Percentiles rank a stretch among this genome's conserved stretches.
Evolutionary conservation across 1,140 invertebrate genomes (phyloP).

Genomic region (Zaprionus tsacasi): DNA sequence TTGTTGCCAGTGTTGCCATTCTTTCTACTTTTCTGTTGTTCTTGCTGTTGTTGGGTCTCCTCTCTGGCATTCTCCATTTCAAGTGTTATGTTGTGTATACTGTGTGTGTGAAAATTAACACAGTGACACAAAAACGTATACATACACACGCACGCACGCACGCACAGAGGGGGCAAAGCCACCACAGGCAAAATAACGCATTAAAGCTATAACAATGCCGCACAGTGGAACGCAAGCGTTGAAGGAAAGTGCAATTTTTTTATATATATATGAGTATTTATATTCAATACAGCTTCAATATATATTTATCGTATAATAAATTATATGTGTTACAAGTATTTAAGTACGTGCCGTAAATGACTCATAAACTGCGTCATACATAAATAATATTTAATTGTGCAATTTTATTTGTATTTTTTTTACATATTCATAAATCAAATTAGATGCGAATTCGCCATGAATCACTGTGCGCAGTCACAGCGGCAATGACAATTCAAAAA

Average conservation of each 20-base stretch:
- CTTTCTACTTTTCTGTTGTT: slow-evolving; percentile 1
- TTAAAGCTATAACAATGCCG: slow-evolving; percentile 22
- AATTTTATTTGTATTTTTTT: background rate
- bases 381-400: background rate
- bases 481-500: slow-evolving; percentile 66
- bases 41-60: slow-evolving; percentile 3
- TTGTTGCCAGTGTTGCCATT: background rate
- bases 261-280: too few species aligned
- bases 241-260: too few species aligned
- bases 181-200: slow-evolving; percentile 21
- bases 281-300: too few species aligned
- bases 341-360: background rate
- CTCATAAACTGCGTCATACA: background rate
- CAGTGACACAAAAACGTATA: slow-evolving; percentile 64
- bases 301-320: too few species aligned
- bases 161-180: slow-evolving; percentile 13
- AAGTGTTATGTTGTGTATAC: slow-evolving; percentile 53
- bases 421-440: slow-evolving; percentile 7
- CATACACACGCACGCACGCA: slow-evolving; percentile 28
- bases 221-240: slow-evolving; percentile 24
- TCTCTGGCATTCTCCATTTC: slow-evolving; percentile 18
- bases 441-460: background rate
- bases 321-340: background rate
- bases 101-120: slow-evolving; percentile 77
- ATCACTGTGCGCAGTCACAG: slow-evolving; percentile 24